These are phyloP conservation scores for Ornithoptera priamus DNA, from an alignment of 2,888 invertebrate species.

Conservation along the genomic window DNA sequence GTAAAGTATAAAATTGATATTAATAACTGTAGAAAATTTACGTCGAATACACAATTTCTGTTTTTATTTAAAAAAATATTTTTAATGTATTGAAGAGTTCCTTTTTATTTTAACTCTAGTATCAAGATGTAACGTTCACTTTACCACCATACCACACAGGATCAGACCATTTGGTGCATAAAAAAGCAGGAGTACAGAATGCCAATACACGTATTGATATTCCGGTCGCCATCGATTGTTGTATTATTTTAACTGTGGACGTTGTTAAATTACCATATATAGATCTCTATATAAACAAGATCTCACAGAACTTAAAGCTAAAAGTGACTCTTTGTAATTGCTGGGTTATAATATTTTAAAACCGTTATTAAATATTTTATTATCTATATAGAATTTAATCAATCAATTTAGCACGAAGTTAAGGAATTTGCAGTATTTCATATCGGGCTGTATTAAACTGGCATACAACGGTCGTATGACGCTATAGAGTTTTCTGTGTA, in stretches of 20 bases:
- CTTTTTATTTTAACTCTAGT: too few relatives aligned
- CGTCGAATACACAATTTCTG: too few relatives aligned
- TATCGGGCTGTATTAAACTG: conserved; percentile 4
- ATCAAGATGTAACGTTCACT: too few relatives aligned
- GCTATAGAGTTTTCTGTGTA: neutral
- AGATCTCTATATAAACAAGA: neutral
- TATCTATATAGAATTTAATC: neutral
- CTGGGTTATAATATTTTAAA: neutral
- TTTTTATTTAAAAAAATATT: too few relatives aligned
- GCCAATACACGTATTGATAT: neutral
- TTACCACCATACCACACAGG: too few relatives aligned
- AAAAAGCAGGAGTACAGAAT: neutral
- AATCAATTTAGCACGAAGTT: conserved; percentile 4
- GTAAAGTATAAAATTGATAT: too few relatives aligned
- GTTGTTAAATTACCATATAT: neutral
- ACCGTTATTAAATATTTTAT: neutral
- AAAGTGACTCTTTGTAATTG: neutral
- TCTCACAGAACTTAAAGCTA: neutral
- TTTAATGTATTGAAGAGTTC: too few relatives aligned
- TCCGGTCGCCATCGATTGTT: neutral
- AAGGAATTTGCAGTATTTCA: conserved; percentile 13
- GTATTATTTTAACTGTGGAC: neutral
- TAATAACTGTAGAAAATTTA: too few relatives aligned
- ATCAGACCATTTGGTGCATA: neutral
- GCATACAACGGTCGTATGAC: neutral